Percentiles rank a stretch among this genome's conserved stretches.
Evolutionary conservation across 1,140 invertebrate genomes (phyloP).

Genomic region (Drosophila sproati): DNA sequence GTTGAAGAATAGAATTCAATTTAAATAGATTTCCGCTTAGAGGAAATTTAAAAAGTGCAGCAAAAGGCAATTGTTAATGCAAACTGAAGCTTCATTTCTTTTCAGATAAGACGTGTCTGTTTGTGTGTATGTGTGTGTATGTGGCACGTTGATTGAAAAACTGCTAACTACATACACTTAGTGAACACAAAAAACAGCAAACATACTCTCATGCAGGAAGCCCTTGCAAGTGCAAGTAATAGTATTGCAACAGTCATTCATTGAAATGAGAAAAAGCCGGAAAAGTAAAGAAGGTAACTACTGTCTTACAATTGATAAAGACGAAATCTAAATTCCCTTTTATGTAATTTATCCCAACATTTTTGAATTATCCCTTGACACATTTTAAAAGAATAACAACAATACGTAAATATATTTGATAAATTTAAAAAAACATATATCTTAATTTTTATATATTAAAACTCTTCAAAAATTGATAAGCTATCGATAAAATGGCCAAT

Average conservation of each 20-base stretch:
- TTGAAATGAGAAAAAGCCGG: constrained; percentile 45
- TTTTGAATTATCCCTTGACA: background rate
- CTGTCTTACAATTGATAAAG: constrained; percentile 31
- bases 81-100: constrained; percentile 40
- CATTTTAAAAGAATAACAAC: no score
- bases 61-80: constrained; percentile 73
- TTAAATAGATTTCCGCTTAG: constrained; percentile 84
- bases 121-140: constrained; percentile 1
- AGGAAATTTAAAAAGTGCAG: constrained; percentile 78
- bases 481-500: no score
- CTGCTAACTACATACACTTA: constrained; percentile 75
- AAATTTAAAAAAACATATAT: no score
- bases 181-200: constrained; percentile 40
- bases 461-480: background rate
- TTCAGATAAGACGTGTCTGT: background rate
- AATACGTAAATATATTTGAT: no score
- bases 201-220: constrained; percentile 29
- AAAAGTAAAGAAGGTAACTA: constrained; percentile 45
- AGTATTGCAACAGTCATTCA: constrained; percentile 51
- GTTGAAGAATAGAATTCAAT: constrained; percentile 78
- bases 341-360: background rate
- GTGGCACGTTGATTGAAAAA: constrained; percentile 77
- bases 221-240: constrained; percentile 17
- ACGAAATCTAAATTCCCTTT: constrained; percentile 54
- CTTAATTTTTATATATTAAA: no score